Base-by-base conservation (phyloP, 2,113 vertebrate species). In the Tragelaphus buxtoni region DNA sequence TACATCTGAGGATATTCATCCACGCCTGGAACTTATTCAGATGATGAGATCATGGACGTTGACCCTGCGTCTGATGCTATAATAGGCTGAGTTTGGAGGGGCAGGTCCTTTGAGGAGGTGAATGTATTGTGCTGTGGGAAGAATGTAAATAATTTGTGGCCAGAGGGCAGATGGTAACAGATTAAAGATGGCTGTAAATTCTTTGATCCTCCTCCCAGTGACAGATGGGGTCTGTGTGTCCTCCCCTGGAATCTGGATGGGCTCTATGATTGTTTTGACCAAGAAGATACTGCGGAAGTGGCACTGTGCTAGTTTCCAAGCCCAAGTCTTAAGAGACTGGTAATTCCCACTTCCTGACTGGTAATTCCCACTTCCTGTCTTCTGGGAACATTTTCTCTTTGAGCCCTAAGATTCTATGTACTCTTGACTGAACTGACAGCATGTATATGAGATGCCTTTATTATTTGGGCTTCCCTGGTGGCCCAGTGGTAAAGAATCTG, bases 171-270 rank as follows among this genome's bases (percentile, higher is more conserved):
- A 91, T 6, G 69, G 58, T 63, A 47, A 80, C 35, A 79, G 9
- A 74, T 90, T 95, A 80, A 79, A 95, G 53, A 91, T 93, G 83
- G 32, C 20, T 90, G 16, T 83, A 93, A 93, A 60, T 94, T 82
- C n/a, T 83, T 77, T 53, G 32, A 83, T 86, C 47, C 20, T 82
- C 32, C 30, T 95, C 10, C 47, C 30, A 72, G 53, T 76, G 61
- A 63, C 55, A 61, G 42, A 39, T 30, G 26, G 87, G 24, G 5
- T 82, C 32, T 77, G 3, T 47, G 17, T 80, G 47, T 95, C 24
- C 8, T 90, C 11, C 56, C 76, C 51, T 56, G 60, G 58, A 88
- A 28, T 91, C 47, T 63, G 47, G 39, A 79, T 91, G 82, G 49
- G 49, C 47, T 88, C 65, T 83, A 2, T 65, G 69, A 84, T 35